Evolutionary conservation across 2,888 invertebrate genomes (phyloP).

Genomic region (Sminthurides aquaticus): DNA sequence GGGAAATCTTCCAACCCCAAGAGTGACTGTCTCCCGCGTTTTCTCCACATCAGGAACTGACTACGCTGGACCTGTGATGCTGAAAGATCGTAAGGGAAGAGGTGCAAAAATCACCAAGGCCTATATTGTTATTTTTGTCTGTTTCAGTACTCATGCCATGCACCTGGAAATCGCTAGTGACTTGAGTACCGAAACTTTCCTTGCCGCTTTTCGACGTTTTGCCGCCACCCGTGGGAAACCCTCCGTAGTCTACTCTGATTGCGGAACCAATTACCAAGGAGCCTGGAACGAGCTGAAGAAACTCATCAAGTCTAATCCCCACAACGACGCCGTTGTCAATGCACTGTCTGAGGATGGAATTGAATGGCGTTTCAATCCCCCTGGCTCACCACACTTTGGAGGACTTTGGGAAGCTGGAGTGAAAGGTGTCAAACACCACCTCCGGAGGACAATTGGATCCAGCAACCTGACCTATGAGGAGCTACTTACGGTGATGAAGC

Average conservation of each 20-base stretch:
- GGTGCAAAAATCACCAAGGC: constrained; percentile 43
- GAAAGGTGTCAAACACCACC: background rate
- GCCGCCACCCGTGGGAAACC: constrained; percentile 18
- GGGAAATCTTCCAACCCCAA: constrained; percentile 44
- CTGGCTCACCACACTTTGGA: background rate
- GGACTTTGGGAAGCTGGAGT: too few species aligned
- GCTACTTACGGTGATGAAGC: background rate
- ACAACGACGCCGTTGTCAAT: background rate
- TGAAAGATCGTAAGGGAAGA: constrained; percentile 37
- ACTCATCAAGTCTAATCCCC: background rate
- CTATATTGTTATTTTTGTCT: constrained; percentile 44
- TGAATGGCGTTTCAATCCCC: constrained; percentile 1
- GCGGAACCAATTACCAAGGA: constrained; percentile 9
- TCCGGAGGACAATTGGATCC: background rate
- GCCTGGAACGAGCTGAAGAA: background rate
- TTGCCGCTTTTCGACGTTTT: constrained; percentile 27
- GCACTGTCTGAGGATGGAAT: constrained; percentile 1
- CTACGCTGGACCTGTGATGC: constrained; percentile 44
- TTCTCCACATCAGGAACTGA: constrained; percentile 45
- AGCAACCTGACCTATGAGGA: background rate
- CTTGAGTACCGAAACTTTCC: constrained; percentile 28
- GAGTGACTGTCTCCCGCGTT: constrained; percentile 42
- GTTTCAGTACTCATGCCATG: constrained; percentile 44
- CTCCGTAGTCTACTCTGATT: constrained; percentile 4
- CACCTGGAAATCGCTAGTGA: constrained; percentile 42